Evolutionary conservation across 2,888 invertebrate genomes (phyloP).

Genomic region (Scelioninae gen. 1): DNA sequence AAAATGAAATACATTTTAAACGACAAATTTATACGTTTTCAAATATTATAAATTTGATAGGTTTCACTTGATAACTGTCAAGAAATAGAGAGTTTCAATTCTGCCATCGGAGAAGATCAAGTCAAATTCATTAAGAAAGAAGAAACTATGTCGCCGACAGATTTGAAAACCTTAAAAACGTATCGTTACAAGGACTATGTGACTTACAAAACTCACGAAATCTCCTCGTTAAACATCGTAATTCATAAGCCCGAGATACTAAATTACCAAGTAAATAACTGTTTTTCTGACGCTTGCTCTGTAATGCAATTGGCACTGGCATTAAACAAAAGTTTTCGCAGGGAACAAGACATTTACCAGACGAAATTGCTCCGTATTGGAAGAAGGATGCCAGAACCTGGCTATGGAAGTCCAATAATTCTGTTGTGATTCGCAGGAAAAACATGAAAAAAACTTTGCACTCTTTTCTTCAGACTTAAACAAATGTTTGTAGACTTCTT

Average conservation of each 20-base stretch:
- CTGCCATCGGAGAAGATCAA: constrained; percentile 74
- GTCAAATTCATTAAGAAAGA: constrained; percentile 58
- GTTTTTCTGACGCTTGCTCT: background rate
- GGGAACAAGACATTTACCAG: constrained; percentile 86
- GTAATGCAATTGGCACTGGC: background rate
- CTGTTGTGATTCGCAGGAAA: constrained; percentile 73
- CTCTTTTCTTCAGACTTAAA: background rate
- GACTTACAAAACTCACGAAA: constrained; percentile 76
- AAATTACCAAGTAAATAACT: constrained; percentile 77
- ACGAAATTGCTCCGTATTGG: constrained; percentile 88
- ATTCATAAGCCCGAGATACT: constrained; percentile 79
- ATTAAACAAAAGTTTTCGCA: constrained; percentile 76
- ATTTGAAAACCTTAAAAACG: constrained; percentile 73
- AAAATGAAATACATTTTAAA: too few species aligned
- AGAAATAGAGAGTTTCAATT: constrained; percentile 74
- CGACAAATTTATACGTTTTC: too few species aligned
- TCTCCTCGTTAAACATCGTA: constrained; percentile 76
- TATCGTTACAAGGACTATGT: constrained; percentile 73
- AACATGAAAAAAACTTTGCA: constrained; percentile 58
- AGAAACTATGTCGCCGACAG: constrained; percentile 62
- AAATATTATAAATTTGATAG: constrained; percentile 26
- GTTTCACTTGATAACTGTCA: constrained; percentile 50
- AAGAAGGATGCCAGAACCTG: constrained; percentile 90
- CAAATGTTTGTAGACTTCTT: constrained; percentile 9
- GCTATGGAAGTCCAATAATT: constrained; percentile 85